Percentiles rank a stretch among this genome's conserved stretches.
phyloP scores from a whole-genome alignment of 2,888 invertebrate species.

The Caenorhabditis sinica region DNA sequence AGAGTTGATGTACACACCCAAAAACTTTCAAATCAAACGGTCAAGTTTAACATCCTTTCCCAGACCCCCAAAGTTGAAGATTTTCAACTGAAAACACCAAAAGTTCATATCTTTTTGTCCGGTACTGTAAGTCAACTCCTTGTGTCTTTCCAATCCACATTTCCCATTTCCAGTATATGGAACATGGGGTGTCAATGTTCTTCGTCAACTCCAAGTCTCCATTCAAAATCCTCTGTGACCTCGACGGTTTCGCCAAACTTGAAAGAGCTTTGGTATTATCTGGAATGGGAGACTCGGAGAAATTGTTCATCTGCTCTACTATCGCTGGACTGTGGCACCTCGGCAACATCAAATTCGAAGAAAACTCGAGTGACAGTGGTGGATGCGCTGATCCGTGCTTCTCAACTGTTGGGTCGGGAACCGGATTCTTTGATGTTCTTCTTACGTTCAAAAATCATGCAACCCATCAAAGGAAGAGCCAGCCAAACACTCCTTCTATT shows the following conservation, averaged over 20 bases:
- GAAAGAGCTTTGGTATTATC: slow-evolving; percentile 90
- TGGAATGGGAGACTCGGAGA: slow-evolving; percentile 88
- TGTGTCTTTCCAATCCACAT: background rate
- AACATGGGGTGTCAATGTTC: slow-evolving; percentile 74
- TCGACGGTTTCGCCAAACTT: slow-evolving; percentile 91
- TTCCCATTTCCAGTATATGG: slow-evolving; percentile 77
- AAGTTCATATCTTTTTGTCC: too few species aligned
- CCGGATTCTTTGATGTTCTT: slow-evolving; percentile 90
- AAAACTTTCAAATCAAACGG: too few species aligned
- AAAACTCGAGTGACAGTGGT: slow-evolving; percentile 91
- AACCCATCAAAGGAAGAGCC: slow-evolving; percentile 92
- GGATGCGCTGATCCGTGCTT: slow-evolving; percentile 88
- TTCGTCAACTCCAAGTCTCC: slow-evolving; percentile 59
- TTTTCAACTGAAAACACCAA: too few species aligned
- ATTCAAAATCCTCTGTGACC: slow-evolving; percentile 88
- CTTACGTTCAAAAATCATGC: slow-evolving; percentile 94
- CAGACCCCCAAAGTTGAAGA: too few species aligned
- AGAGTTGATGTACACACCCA: too few species aligned
- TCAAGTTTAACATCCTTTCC: too few species aligned
- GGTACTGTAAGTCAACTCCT: slow-evolving; percentile 86
- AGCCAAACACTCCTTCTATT: slow-evolving; percentile 98
- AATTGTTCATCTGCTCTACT: slow-evolving; percentile 62
- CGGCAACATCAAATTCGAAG: slow-evolving; percentile 96
- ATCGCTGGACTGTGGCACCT: slow-evolving; percentile 90
- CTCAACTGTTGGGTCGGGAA: slow-evolving; percentile 89